Evolutionary conservation across 1,140 invertebrate genomes (phyloP).

Genomic region (Dufourea novaeangliae): DNA sequence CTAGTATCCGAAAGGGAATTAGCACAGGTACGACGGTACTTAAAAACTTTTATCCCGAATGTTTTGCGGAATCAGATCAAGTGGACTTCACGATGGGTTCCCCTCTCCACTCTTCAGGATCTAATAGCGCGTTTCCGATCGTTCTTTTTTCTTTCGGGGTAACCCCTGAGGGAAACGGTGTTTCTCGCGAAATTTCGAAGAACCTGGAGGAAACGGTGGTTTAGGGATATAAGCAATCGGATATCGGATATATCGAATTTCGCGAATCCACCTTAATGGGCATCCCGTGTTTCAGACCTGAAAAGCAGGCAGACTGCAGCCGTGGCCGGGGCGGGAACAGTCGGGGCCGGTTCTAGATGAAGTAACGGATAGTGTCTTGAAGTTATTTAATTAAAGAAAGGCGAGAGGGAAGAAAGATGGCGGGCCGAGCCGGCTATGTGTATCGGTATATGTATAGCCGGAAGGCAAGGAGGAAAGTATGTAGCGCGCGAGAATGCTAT

Average conservation of each 20-base stretch:
- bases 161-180: background rate
- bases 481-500: slow-evolving; percentile 15
- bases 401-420: slow-evolving; percentile 37
- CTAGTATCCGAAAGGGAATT: no score
- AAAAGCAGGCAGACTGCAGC: slow-evolving; percentile 64
- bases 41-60: background rate
- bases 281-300: slow-evolving; percentile 73
- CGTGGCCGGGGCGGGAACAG: slow-evolving; percentile 61
- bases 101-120: no score
- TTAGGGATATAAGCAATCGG: slow-evolving; percentile 47
- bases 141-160: background rate
- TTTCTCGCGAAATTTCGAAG: slow-evolving; percentile 31
- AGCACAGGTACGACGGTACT: background rate
- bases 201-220: slow-evolving; percentile 21
- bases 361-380: slow-evolving; percentile 74
- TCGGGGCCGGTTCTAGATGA: slow-evolving; percentile 69
- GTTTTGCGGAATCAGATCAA: background rate
- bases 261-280: slow-evolving; percentile 77
- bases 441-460: background rate
- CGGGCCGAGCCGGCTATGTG: slow-evolving; percentile 3
- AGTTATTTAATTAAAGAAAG: slow-evolving; percentile 79
- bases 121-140: background rate
- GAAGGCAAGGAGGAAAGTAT: background rate
- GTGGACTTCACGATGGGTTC: background rate
- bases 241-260: slow-evolving; percentile 75